Conservation (phyloP, 2,113 vertebrate genomes). For the Aldabrachelys gigantea region DNA sequence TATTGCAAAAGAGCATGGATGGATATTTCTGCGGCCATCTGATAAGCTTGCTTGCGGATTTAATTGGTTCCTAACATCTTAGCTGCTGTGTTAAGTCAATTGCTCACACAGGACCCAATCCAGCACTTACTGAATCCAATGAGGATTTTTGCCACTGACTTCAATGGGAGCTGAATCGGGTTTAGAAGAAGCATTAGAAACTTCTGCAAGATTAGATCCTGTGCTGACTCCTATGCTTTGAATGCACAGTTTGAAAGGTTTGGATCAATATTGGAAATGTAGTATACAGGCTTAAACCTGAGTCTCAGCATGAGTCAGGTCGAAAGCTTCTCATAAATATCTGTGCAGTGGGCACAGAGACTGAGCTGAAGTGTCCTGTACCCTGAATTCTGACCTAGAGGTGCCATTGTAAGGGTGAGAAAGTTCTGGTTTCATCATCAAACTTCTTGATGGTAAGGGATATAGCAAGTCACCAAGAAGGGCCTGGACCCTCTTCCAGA, state of each 20-base stretch:
- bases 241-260: background rate
- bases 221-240: background rate
- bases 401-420: background rate
- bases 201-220: background rate
- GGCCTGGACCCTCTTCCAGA: background rate
- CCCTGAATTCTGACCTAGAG: background rate
- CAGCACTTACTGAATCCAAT: background rate
- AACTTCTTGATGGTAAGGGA: slow-evolving; percentile 28
- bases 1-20: background rate
- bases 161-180: background rate
- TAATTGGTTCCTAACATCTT: background rate
- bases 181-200: background rate
- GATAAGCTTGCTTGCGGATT: background rate
- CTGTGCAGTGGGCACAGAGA: background rate
- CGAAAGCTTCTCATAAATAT: background rate
- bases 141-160: background rate
- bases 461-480: slow-evolving; percentile 44
- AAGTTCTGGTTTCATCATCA: background rate
- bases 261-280: background rate
- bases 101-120: background rate
- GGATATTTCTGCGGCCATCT: background rate
- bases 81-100: background rate
- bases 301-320: background rate
- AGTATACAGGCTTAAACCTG: background rate
- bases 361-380: background rate